Percentiles rank a stretch among this genome's conserved stretches.
These are phyloP conservation scores for Lagopus muta DNA, from an alignment of 2,113 vertebrate genomes.

Conservation along the genomic window DNA sequence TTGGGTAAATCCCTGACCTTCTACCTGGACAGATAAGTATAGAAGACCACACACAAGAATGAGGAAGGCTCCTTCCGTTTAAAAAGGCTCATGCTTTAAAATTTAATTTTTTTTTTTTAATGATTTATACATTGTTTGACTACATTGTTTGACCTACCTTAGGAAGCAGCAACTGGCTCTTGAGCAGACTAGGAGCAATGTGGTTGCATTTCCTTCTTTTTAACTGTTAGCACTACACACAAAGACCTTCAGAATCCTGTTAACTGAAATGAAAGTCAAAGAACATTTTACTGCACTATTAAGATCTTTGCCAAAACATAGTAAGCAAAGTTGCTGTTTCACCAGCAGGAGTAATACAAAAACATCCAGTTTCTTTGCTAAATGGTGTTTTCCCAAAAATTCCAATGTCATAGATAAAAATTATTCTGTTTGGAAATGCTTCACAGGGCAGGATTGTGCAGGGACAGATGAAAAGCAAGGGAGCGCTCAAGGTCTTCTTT, in stretches of 20 bases:
- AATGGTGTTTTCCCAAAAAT: not conserved
- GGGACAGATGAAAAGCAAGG: not conserved
- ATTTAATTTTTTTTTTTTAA: not conserved
- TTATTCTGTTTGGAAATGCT: not conserved
- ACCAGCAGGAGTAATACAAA: not conserved
- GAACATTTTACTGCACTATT: not conserved
- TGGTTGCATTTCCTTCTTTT: not conserved
- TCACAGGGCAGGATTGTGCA: not conserved
- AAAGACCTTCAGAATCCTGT: not conserved
- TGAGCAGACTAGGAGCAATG: not conserved
- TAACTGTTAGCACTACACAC: not conserved
- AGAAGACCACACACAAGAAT: not conserved
- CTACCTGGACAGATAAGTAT: rapidly evolving
- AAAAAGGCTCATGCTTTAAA: not conserved
- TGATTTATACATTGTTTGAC: not conserved
- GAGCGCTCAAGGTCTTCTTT: not conserved
- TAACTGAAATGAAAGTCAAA: not conserved
- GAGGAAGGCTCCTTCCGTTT: not conserved
- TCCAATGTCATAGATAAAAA: not conserved
- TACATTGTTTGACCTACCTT: not conserved
- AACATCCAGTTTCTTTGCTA: not conserved
- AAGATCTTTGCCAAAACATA: not conserved
- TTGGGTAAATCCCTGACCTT: not conserved
- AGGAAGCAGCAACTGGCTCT: not conserved
- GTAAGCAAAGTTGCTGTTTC: not conserved